Evolutionary conservation across 1,140 invertebrate species (phyloP).

Genomic region (Tribolium madens): DNA sequence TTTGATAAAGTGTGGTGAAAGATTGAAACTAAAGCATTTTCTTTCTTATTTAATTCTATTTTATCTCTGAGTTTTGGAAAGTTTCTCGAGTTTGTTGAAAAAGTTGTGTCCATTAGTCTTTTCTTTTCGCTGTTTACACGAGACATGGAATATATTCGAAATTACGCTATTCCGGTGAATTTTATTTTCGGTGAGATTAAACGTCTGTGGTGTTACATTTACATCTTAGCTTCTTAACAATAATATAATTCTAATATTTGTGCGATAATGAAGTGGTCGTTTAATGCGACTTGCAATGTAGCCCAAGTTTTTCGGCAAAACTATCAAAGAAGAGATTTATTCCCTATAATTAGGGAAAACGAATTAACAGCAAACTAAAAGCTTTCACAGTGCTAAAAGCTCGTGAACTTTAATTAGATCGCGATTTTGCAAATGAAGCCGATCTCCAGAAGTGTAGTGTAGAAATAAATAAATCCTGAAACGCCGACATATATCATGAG

Average conservation of each 20-base stretch:
- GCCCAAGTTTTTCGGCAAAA: slow-evolving; percentile 25
- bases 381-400: slow-evolving; percentile 42
- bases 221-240: slow-evolving; percentile 29
- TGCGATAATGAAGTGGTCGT: slow-evolving; percentile 21
- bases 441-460: slow-evolving; percentile 35
- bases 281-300: slow-evolving; percentile 25
- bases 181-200: not conserved
- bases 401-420: slow-evolving; percentile 40
- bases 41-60: slow-evolving; percentile 38
- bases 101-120: slow-evolving; percentile 37
- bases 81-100: slow-evolving; percentile 27
- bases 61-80: slow-evolving; percentile 7
- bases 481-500: slow-evolving; percentile 46
- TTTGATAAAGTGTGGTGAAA: slow-evolving; percentile 18
- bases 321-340: slow-evolving; percentile 46
- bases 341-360: slow-evolving; percentile 44
- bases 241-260: slow-evolving; percentile 25
- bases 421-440: slow-evolving; percentile 45
- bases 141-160: not conserved
- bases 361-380: slow-evolving; percentile 34
- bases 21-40: slow-evolving; percentile 34
- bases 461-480: slow-evolving; percentile 48
- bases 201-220: not conserved
- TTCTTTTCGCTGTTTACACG: slow-evolving; percentile 27
- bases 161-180: not conserved